These are phyloP conservation scores for Nymphalis io DNA, from an alignment of 1,140 invertebrate species.

Conservation along the genomic window DNA sequence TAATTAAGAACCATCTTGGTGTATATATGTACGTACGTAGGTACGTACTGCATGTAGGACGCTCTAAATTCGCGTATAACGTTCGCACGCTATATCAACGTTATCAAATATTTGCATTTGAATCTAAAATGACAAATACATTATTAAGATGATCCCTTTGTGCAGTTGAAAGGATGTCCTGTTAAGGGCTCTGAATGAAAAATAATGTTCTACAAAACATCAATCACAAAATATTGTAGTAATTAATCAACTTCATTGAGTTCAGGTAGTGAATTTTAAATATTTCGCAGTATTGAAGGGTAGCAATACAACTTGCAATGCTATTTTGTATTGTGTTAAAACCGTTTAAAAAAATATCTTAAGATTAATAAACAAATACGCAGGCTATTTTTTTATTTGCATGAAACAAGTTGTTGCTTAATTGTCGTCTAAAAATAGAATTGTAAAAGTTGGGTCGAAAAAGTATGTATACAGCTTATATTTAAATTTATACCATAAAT, in stretches of 20 bases:
- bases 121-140: slow-evolving; percentile 65
- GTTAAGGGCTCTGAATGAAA: slow-evolving; percentile 42
- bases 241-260: slow-evolving; percentile 67
- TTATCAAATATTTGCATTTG: slow-evolving; percentile 56
- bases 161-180: slow-evolving; percentile 43
- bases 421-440: slow-evolving; percentile 1
- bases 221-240: slow-evolving; percentile 56
- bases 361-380: background rate
- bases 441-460: background rate
- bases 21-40: background rate
- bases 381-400: background rate
- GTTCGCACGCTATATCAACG: slow-evolving; percentile 56
- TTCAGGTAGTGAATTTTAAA: slow-evolving; percentile 17
- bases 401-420: slow-evolving; percentile 2
- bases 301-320: background rate
- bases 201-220: slow-evolving; percentile 53
- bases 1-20: slow-evolving; percentile 58
- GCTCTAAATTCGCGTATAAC: slow-evolving; percentile 20
- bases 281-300: slow-evolving; percentile 2
- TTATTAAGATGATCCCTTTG: slow-evolving; percentile 65
- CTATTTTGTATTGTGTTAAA: slow-evolving; percentile 1
- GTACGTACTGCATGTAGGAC: slow-evolving; percentile 10
- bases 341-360: background rate
- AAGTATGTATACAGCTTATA: background rate
- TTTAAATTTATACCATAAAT: background rate